Evolutionary conservation across 2,113 vertebrate species (phyloP), one percentile per base, ranked within the genome.

Genomic region (Phalacrocorax pelagicus): DNA sequence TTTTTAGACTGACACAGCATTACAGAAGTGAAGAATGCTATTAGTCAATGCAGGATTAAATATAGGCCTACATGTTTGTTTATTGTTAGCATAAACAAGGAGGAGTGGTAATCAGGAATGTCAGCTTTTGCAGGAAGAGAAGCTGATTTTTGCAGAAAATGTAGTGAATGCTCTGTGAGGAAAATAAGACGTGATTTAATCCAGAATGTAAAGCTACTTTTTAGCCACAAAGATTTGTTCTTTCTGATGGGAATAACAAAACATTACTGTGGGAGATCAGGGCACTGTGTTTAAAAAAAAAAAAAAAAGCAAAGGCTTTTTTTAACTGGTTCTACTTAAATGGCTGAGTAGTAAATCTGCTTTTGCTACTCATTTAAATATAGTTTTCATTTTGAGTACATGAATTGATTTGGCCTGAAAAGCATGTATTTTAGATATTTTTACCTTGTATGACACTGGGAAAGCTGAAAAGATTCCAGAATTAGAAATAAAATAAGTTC

Each of bases 31-130:
- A 58, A 61, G 87, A 88, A 86, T 58, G 58, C 70, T 75, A 22
- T 96, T 92, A 93, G 84, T 94, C 77, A 91, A 7, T 75, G 62
- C 26, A 38, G 34, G 40, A 61, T 80, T 75, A 85, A 95, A 69
- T 54, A 7, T 5, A 46, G 54, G 36, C 49, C 46, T 88, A 77
- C 32, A 27, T 1, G 3, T 62, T 80, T 96, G 30, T 88, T 88
- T 71, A 88, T 74, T 59, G 13, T 59, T 47, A 74, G 52, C 65
- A 89, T 77, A 95, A 96, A 88, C 54, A 92, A 93, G 65, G 34
- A 85, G 78, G 46, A 77, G 51, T 57, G 55, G 62, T 54, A 51
- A 88, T 57, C 42, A 19, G 38, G 36, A 46, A 47, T 51, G 81
- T 51, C 51, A 80, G 42, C 19, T 92, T 88, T 90, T 81, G 52